phyloP scores from a whole-genome alignment of 2,888 invertebrate genomes.

The Prenolepis imparis region DNA sequence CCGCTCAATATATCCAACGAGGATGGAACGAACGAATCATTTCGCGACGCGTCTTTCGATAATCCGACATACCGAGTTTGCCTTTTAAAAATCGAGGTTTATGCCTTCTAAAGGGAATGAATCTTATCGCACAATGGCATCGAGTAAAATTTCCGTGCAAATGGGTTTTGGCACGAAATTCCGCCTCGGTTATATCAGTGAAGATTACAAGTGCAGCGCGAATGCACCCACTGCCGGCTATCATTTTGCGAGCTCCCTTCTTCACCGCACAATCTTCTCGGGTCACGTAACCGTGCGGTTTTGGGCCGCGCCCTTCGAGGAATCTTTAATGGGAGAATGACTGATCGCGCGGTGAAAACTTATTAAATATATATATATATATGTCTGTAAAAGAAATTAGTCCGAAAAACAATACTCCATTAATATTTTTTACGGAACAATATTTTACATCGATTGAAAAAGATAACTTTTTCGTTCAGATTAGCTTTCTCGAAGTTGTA shows the following conservation, averaged over 20 bases:
- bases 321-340: slow-evolving; percentile 23
- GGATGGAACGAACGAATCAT: slow-evolving; percentile 15
- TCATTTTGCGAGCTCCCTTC: slow-evolving; percentile 64
- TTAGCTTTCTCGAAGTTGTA: neutral
- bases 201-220: slow-evolving; percentile 64
- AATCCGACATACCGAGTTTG: slow-evolving; percentile 55
- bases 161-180: slow-evolving; percentile 70
- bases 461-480: neutral
- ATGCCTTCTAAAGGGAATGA: slow-evolving; percentile 63
- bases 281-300: slow-evolving; percentile 64
- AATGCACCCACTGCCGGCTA: slow-evolving; percentile 55
- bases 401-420: neutral
- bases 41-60: slow-evolving; percentile 63
- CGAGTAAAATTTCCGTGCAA: slow-evolving; percentile 67
- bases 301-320: slow-evolving; percentile 46
- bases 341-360: slow-evolving; percentile 36
- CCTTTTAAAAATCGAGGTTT: slow-evolving; percentile 65
- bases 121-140: slow-evolving; percentile 63
- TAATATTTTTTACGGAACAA: neutral
- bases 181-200: slow-evolving; percentile 58
- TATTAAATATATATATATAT: slow-evolving; percentile 46
- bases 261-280: slow-evolving; percentile 47
- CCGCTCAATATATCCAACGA: neutral
- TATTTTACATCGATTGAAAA: slow-evolving; percentile 11
- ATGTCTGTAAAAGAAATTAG: slow-evolving; percentile 14